Conservation (phyloP, 2,113 vertebrate species). For the Fulica atra region DNA sequence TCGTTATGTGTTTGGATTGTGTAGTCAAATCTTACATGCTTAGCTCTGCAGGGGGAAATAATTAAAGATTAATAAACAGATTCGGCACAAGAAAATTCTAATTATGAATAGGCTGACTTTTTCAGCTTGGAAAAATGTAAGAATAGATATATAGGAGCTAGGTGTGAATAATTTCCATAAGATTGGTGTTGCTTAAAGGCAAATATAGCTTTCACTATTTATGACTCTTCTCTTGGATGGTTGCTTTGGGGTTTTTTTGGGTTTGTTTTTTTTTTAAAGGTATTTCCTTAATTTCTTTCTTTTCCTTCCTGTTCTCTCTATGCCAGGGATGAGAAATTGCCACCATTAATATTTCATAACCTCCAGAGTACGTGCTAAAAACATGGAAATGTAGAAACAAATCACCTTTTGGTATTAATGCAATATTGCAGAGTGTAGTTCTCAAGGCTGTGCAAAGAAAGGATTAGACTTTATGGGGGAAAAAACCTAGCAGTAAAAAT, state of each 20-base stretch:
- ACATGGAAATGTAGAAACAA: slow-evolving; percentile 52
- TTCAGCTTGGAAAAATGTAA: not conserved
- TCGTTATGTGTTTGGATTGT: not conserved
- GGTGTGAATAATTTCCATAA: not conserved
- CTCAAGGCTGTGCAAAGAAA: not conserved
- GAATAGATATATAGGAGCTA: not conserved
- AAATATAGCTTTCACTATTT: not conserved
- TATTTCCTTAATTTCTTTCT: slow-evolving; percentile 19
- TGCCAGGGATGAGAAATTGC: slow-evolving; percentile 8
- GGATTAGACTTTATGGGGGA: not conserved
- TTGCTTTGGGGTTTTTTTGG: not conserved
- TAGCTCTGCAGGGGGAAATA: not conserved
- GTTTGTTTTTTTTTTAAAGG: not conserved
- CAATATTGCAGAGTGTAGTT: slow-evolving; percentile 4
- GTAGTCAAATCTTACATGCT: not conserved
- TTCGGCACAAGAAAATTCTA: not conserved
- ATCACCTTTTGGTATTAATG: slow-evolving; percentile 44
- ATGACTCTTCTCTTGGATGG: not conserved
- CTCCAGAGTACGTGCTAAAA: slow-evolving; percentile 40
- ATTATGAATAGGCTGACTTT: not conserved
- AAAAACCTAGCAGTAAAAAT: slow-evolving; percentile 16
- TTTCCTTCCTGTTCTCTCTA: not conserved
- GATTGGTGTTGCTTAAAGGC: not conserved
- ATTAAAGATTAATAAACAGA: slow-evolving; percentile 22
- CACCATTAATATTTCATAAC: slow-evolving; percentile 68